Percentiles rank a stretch among this genome's conserved stretches.
phyloP scores from a whole-genome alignment of 2,113 vertebrate species.

The Xenus cinereus region DNA sequence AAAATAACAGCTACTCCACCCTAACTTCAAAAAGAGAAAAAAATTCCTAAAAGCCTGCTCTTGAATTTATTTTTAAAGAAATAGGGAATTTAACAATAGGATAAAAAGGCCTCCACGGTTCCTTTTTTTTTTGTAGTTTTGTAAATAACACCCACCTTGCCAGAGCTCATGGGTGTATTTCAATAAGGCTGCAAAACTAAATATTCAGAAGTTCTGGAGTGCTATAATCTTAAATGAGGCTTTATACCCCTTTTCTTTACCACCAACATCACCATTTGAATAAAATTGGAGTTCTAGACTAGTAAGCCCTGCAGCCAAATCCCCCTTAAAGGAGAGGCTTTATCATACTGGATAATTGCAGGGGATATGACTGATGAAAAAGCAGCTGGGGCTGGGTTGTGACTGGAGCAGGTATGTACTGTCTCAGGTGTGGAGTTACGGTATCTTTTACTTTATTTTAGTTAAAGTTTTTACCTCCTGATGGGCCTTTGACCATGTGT shows the following conservation, averaged over 20 bases:
- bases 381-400: background rate
- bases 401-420: background rate
- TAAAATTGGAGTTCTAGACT: background rate
- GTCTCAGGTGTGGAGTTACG: background rate
- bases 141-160: background rate
- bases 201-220: background rate
- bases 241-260: background rate
- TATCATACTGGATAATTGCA: background rate
- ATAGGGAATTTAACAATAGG: background rate
- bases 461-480: background rate
- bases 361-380: background rate
- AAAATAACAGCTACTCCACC: background rate
- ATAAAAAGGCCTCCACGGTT: background rate
- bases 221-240: background rate
- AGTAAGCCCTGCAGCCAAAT: background rate
- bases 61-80: constrained; percentile 3
- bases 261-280: background rate
- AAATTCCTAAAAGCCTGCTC: background rate
- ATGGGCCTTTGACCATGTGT: background rate
- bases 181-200: background rate
- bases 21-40: background rate
- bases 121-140: background rate
- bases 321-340: background rate
- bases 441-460: background rate
- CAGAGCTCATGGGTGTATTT: background rate